Evolutionary conservation across 2,113 vertebrate species (phyloP).

Genomic region (Chaetodon auriga): DNA sequence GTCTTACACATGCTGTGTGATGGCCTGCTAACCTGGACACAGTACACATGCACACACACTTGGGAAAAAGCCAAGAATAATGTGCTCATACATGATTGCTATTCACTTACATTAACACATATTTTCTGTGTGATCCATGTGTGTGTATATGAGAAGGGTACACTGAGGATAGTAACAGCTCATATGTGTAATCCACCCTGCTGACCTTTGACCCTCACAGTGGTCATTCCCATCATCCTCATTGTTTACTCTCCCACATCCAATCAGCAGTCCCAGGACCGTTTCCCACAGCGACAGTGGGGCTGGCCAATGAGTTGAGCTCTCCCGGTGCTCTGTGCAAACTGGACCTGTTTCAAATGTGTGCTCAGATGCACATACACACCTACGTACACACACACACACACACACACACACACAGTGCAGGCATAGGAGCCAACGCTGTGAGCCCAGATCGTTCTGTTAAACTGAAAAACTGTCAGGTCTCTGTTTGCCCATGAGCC

Average conservation of each 20-base stretch:
- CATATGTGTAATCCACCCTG: slow-evolving; percentile 24
- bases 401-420: slow-evolving; percentile 9
- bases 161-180: slow-evolving; percentile 13
- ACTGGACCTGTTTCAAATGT: slow-evolving; percentile 69
- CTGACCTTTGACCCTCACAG: slow-evolving; percentile 60
- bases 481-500: slow-evolving; percentile 60
- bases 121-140: neutral
- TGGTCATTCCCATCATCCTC: slow-evolving; percentile 56
- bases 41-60: slow-evolving; percentile 13
- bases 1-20: slow-evolving; percentile 13
- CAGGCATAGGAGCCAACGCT: slow-evolving; percentile 39
- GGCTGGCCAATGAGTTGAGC: slow-evolving; percentile 49
- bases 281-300: slow-evolving; percentile 67
- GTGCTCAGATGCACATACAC: slow-evolving; percentile 23
- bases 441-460: slow-evolving; percentile 40
- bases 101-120: slow-evolving; percentile 16
- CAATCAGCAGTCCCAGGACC: slow-evolving; percentile 44
- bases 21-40: slow-evolving; percentile 29
- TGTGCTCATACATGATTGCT: neutral
- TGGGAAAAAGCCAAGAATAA: slow-evolving; percentile 11
- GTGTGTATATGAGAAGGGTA: slow-evolving; percentile 4
- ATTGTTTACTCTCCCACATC: slow-evolving; percentile 72
- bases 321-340: slow-evolving; percentile 50
- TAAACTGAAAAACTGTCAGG: slow-evolving; percentile 47
- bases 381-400: slow-evolving; percentile 22